A percentile compares a stretch with the other conserved stretches of the same genome.
phyloP scores from a whole-genome alignment of 2,113 vertebrate genomes.

The Prionailurus viverrinus region DNA sequence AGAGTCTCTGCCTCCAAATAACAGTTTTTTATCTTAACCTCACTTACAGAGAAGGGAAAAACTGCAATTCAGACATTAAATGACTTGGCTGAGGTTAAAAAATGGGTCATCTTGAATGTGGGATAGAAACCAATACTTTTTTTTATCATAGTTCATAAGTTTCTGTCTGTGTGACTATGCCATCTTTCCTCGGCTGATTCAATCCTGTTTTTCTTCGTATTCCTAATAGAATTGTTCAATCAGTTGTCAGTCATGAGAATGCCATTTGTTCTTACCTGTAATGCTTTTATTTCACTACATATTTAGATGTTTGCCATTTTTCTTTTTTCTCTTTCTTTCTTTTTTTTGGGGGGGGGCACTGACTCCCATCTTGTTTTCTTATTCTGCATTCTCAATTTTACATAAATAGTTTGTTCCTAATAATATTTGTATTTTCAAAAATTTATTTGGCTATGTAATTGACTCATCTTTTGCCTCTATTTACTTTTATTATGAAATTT shows the following conservation, averaged over 20 bases:
- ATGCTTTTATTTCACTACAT: not conserved
- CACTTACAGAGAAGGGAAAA: conserved; percentile 55
- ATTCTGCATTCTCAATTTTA: not conserved
- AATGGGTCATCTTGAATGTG: conserved; percentile 69
- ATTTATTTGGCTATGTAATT: not conserved
- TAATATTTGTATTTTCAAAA: not conserved
- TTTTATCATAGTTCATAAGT: conserved; percentile 53
- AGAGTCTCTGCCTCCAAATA: conserved; percentile 49
- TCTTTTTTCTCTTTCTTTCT: not conserved
- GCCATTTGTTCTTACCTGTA: conserved; percentile 20
- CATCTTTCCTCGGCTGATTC: not conserved
- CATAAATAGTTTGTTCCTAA: not conserved
- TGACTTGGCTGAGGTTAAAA: conserved; percentile 75
- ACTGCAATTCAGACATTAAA: conserved; percentile 62
- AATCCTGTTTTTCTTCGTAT: conserved; percentile 5
- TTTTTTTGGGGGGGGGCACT: not conserved
- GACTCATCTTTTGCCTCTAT: not conserved
- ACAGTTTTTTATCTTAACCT: conserved; percentile 40
- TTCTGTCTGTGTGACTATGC: not conserved
- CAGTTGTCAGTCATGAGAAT: conserved; percentile 42
- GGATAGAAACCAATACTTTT: conserved; percentile 52
- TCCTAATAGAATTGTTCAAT: conserved; percentile 8
- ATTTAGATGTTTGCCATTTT: not conserved
- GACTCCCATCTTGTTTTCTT: conserved; percentile 13
- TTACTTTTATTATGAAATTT: not conserved